These are phyloP conservation scores for Cosmia trapezina DNA, from an alignment of 2,888 invertebrate genomes.

Conservation along the genomic window DNA sequence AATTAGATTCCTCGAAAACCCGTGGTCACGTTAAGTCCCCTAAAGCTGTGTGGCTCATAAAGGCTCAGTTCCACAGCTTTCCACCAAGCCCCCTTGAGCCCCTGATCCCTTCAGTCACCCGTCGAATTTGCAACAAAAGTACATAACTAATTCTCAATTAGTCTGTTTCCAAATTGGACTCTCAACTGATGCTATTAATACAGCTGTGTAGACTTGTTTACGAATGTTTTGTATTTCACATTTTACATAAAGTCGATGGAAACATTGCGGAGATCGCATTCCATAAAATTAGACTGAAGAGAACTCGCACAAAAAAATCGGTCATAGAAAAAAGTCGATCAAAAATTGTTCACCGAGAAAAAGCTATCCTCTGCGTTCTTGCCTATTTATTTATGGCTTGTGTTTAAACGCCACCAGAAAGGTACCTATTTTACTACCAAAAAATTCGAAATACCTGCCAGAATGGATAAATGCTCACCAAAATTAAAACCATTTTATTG, in stretches of 20 bases:
- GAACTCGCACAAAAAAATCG: neutral
- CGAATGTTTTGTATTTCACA: neutral
- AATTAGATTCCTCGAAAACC: constrained; percentile 8
- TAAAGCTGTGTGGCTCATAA: constrained; percentile 18
- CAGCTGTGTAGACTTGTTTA: constrained; percentile 7
- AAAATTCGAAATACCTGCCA: no score
- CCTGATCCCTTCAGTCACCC: constrained; percentile 49
- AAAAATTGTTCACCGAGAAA: neutral
- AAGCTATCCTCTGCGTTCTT: neutral
- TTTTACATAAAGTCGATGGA: no score
- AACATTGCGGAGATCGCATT: no score
- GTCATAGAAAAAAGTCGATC: neutral
- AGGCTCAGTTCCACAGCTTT: constrained; percentile 24
- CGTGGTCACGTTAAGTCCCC: constrained; percentile 7
- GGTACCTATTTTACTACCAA: no score
- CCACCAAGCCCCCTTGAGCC: constrained; percentile 43
- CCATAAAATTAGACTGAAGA: no score
- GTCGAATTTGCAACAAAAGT: constrained; percentile 49
- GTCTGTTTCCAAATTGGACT: constrained; percentile 29
- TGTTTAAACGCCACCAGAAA: no score
- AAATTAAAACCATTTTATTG: no score
- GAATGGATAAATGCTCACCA: no score
- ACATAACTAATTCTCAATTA: constrained; percentile 54
- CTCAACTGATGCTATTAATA: constrained; percentile 12
- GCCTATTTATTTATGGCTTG: neutral